Percentiles rank a stretch among this genome's conserved stretches.
Conservation (phyloP, 2,888 invertebrate genomes). For the Sipha maydis region DNA sequence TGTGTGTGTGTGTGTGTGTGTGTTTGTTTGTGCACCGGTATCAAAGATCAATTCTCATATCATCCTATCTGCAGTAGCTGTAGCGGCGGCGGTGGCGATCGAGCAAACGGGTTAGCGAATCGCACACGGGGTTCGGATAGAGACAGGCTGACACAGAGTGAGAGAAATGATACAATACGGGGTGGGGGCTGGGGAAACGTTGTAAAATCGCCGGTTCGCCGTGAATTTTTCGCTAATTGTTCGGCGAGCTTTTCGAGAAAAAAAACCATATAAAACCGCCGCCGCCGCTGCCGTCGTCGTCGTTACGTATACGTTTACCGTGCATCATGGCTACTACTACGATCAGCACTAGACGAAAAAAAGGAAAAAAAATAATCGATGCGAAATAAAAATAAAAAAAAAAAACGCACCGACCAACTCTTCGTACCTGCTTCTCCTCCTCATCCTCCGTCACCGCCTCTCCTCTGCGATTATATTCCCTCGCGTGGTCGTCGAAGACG, state of each 20-base stretch:
- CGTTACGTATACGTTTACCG: no score
- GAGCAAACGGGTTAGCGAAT: constrained; percentile 8
- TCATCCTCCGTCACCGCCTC: neutral
- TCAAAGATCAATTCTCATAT: neutral
- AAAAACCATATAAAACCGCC: constrained; percentile 14
- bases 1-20: neutral
- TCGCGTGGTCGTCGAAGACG: no score
- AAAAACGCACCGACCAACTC: neutral
- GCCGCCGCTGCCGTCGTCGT: neutral
- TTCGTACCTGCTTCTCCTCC: neutral
- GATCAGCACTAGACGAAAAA: neutral
- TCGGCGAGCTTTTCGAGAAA: constrained; percentile 57
- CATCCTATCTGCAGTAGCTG: neutral
- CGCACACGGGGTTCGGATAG: neutral
- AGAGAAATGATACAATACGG: neutral
- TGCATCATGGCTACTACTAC: neutral
- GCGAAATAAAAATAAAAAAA: constrained; percentile 24
- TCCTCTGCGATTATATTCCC: neutral
- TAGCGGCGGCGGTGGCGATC: neutral
- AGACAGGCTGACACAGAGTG: neutral
- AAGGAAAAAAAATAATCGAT: constrained; percentile 28
- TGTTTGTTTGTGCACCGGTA: neutral
- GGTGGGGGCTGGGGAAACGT: neutral
- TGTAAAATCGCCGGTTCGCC: constrained; percentile 50
- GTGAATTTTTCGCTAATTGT: constrained; percentile 54